A percentile compares a stretch with the other conserved stretches of the same genome.
Evolutionary conservation across 2,113 vertebrate species (phyloP).

Genomic region (Phoxinus phoxinus): DNA sequence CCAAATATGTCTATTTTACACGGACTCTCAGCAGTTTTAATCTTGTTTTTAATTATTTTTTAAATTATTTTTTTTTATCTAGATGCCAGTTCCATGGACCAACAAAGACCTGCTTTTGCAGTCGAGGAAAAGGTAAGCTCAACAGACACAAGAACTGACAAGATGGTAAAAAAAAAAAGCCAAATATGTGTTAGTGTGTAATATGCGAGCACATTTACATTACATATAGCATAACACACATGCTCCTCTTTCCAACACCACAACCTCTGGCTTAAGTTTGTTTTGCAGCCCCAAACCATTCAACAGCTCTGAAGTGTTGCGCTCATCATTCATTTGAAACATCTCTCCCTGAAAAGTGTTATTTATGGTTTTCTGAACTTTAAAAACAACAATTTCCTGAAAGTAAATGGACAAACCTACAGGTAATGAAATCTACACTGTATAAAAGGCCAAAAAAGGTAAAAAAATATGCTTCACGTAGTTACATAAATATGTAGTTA

Average conservation of each 20-base stretch:
- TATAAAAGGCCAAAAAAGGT: neutral
- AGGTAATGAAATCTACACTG: neutral
- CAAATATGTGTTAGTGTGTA: neutral
- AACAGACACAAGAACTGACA: neutral
- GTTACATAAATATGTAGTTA: neutral
- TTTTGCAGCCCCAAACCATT: neutral
- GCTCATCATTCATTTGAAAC: neutral
- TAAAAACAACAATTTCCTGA: neutral
- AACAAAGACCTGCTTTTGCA: neutral
- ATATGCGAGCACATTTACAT: neutral
- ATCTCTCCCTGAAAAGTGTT: neutral
- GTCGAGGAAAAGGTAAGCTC: slow-evolving; percentile 22
- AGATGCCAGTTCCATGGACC: slow-evolving; percentile 26
- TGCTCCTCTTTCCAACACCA: neutral
- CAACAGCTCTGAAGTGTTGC: neutral
- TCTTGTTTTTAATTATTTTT: too few species aligned
- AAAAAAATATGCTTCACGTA: neutral
- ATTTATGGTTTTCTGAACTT: neutral
- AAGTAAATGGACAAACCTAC: neutral
- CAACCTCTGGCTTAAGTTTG: neutral
- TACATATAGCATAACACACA: neutral
- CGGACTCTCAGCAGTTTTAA: neutral
- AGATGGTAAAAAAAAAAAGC: neutral
- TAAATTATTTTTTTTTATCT: neutral
- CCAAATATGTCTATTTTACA: neutral